Evolutionary conservation across 2,113 vertebrate genomes (phyloP).

Genomic region (Phodopus roborovskii): DNA sequence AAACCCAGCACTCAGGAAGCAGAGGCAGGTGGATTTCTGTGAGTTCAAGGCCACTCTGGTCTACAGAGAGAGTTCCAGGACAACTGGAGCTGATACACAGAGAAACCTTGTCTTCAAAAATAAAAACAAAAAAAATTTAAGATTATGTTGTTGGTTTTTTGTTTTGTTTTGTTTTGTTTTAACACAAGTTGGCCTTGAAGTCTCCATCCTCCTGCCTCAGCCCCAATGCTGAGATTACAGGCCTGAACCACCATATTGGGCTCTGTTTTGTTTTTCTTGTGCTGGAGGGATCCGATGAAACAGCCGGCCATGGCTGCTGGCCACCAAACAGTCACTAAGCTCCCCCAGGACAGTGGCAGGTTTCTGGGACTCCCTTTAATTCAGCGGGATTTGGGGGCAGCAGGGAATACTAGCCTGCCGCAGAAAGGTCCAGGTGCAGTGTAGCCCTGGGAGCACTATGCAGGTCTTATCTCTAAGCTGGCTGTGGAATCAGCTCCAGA

Average conservation of each 20-base stretch:
- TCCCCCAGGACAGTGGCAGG: not conserved
- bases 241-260: not conserved
- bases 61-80: too few relatives aligned
- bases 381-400: not conserved
- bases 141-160: not conserved
- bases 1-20: too few relatives aligned
- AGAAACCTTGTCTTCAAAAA: too few relatives aligned
- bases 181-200: not conserved
- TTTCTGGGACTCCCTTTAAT: not conserved
- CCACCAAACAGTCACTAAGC: not conserved
- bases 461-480: not conserved
- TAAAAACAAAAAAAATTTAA: not conserved
- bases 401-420: not conserved
- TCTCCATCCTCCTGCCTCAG: not conserved
- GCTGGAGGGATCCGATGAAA: not conserved
- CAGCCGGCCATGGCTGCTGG: not conserved
- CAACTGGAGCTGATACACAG: too few relatives aligned
- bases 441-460: not conserved
- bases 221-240: not conserved
- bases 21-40: too few relatives aligned
- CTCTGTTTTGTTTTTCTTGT: not conserved
- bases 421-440: accelerated
- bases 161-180: not conserved
- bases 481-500: not conserved
- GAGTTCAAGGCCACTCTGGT: too few relatives aligned